Conservation (phyloP, 2,113 vertebrate genomes). For the Crotalus viridis region DNA sequence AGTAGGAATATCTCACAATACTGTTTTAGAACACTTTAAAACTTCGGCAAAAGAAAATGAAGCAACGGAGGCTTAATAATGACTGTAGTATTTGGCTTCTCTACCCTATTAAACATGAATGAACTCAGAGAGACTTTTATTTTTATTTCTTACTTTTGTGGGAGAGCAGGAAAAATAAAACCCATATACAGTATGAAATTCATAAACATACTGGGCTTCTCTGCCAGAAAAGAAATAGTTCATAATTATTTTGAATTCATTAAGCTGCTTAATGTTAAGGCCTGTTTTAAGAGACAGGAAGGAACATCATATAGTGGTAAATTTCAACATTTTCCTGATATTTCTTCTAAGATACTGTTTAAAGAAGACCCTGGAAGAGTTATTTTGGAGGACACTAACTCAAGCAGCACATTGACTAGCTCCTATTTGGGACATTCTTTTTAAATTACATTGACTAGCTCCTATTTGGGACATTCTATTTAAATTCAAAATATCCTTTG, state of each 20-base stretch:
- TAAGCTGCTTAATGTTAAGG: not conserved
- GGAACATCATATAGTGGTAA: not conserved
- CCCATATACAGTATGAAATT: not conserved
- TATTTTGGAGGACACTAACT: not conserved
- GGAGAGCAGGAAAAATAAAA: not conserved
- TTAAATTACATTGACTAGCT: not conserved
- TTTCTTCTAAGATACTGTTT: not conserved
- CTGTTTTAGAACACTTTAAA: not conserved
- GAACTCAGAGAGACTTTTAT: not conserved
- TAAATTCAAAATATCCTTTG: not conserved
- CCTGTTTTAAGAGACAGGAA: not conserved
- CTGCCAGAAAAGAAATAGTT: not conserved
- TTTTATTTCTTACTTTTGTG: conserved; percentile 1
- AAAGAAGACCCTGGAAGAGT: not conserved
- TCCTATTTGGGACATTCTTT: not conserved
- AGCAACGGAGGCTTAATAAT: not conserved
- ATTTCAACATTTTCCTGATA: not conserved
- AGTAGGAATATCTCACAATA: not conserved
- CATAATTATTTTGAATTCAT: not conserved
- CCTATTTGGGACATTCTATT: not conserved
- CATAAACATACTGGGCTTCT: not conserved
- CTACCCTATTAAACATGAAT: not conserved
- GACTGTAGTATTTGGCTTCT: not conserved
- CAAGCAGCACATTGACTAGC: not conserved
- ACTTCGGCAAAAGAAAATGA: not conserved